Evolutionary conservation across 2,888 invertebrate species (phyloP).

Genomic region (Drosophila birchii): DNA sequence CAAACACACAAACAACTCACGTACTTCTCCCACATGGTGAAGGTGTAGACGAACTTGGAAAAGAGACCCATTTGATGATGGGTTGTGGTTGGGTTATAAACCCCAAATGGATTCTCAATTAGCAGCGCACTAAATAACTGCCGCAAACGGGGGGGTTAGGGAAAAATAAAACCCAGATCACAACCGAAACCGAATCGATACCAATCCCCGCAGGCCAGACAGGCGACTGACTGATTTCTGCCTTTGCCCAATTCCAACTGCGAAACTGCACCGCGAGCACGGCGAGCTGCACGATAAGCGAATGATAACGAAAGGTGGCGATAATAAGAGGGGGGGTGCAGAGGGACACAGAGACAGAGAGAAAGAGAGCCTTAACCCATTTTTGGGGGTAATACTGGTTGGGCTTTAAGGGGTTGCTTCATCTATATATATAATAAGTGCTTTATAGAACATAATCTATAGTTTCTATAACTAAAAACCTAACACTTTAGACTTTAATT

Average conservation of each 20-base stretch:
- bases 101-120: conserved; percentile 56
- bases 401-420: not conserved
- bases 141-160: not conserved
- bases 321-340: conserved; percentile 15
- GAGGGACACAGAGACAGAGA: too few relatives aligned
- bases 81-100: conserved; percentile 18
- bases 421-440: too few relatives aligned
- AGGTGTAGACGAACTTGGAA: conserved; percentile 71
- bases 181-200: conserved; percentile 10
- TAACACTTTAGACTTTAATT: too few relatives aligned
- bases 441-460: too few relatives aligned
- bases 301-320: conserved; percentile 26
- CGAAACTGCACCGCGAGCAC: conserved; percentile 12
- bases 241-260: not conserved
- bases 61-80: conserved; percentile 63
- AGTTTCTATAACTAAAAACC: too few relatives aligned
- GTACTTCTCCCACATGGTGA: conserved; percentile 70
- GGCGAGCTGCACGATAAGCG: conserved; percentile 52
- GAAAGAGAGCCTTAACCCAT: conserved; percentile 40
- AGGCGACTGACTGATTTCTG: conserved; percentile 50
- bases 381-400: not conserved
- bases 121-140: conserved; percentile 43
- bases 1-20: conserved; percentile 34
- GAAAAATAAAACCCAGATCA: not conserved
- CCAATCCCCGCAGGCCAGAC: conserved; percentile 5